Percentiles rank a stretch among this genome's conserved stretches.
Conservation (phyloP, 2,888 invertebrate genomes). For the Therioaphis trifolii region DNA sequence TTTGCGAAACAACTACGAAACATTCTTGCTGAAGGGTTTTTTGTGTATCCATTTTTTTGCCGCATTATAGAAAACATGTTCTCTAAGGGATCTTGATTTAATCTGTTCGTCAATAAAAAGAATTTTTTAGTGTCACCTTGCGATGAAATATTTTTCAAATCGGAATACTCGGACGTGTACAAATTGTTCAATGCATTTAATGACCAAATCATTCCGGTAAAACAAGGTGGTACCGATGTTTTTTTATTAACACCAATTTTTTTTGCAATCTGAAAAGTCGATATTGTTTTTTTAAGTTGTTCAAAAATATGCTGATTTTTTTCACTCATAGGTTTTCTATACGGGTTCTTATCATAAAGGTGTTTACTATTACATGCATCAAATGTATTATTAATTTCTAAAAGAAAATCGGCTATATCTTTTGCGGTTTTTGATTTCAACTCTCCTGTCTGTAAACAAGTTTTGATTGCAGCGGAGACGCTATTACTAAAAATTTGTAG, state of each 20-base stretch:
- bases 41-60: conserved; percentile 65
- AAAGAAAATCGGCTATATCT: conserved; percentile 65
- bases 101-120: conserved; percentile 64
- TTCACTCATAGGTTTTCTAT: conserved; percentile 60
- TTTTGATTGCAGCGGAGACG: conserved; percentile 64
- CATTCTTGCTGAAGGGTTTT: conserved; percentile 64
- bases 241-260: conserved; percentile 61
- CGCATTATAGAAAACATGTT: conserved; percentile 65
- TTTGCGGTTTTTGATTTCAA: conserved; percentile 58
- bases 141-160: conserved; percentile 64
- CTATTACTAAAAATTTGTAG: conserved; percentile 66
- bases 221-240: conserved; percentile 65
- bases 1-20: conserved; percentile 58
- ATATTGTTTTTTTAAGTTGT: not conserved
- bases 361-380: conserved; percentile 65
- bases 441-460: conserved; percentile 64
- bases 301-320: conserved; percentile 12
- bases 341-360: conserved; percentile 63
- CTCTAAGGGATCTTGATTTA: conserved; percentile 66
- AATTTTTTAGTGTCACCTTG: conserved; percentile 62
- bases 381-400: conserved; percentile 65
- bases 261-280: not conserved
- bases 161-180: not conserved
- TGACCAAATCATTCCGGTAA: conserved; percentile 65
- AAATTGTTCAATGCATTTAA: conserved; percentile 64